phyloP scores from a whole-genome alignment of 2,888 invertebrate genomes.

The Andricus curvator region DNA sequence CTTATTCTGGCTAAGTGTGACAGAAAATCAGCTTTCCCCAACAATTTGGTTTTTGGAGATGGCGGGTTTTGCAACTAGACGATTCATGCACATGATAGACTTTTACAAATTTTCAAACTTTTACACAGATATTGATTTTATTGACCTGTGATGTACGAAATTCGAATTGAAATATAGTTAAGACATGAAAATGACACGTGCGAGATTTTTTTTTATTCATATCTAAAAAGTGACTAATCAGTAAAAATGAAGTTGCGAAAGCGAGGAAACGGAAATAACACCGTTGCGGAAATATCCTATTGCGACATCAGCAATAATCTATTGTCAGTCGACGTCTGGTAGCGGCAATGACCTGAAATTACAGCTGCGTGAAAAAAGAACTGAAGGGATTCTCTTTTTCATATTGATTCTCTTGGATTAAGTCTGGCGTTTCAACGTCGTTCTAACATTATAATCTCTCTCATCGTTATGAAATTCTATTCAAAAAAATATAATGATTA shows the following conservation, averaged over 20 bases:
- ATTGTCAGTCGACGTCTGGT: background rate
- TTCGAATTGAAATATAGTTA: background rate
- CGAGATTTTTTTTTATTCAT: background rate
- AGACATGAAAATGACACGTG: background rate
- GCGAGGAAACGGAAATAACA: background rate
- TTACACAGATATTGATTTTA: background rate
- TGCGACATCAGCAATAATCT: background rate
- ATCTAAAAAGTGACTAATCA: background rate
- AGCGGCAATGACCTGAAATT: conserved; percentile 7
- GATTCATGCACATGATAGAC: no score
- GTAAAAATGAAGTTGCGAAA: background rate
- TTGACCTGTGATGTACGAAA: background rate
- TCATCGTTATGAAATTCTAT: no score
- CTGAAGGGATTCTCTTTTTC: background rate
- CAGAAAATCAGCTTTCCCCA: no score
- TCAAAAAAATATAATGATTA: no score
- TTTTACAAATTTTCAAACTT: background rate
- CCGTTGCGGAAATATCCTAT: background rate
- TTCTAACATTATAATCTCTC: no score
- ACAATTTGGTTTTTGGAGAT: no score
- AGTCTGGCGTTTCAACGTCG: no score
- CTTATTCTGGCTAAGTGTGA: no score
- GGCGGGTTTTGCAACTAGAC: no score
- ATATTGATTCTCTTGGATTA: background rate
- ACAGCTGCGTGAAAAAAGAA: background rate